Percentiles rank a stretch among this genome's conserved stretches.
These are phyloP conservation scores for Ispidina lecontei DNA, from an alignment of 2,797 vertebrate species.

Conservation along the genomic window DNA sequence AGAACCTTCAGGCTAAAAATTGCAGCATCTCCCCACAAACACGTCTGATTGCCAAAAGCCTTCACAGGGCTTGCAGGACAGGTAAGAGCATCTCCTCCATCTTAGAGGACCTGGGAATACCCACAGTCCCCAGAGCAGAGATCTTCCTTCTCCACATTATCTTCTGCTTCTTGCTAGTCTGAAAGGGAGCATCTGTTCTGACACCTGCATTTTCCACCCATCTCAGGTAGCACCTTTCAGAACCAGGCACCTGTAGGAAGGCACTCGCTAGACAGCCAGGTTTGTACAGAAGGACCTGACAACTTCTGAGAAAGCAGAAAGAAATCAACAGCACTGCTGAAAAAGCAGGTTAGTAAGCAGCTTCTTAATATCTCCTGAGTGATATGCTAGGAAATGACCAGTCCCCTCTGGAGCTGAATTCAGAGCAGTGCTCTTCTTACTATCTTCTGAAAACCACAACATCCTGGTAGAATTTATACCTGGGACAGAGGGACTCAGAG, in stretches of 20 bases:
- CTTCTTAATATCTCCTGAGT: background rate
- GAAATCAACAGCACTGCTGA: background rate
- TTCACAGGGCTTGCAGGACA: rapidly evolving
- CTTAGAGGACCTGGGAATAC: background rate
- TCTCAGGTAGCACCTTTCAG: background rate
- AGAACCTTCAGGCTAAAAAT: background rate
- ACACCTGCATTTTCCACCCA: background rate
- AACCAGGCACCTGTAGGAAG: background rate
- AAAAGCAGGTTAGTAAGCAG: background rate
- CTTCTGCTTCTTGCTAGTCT: background rate
- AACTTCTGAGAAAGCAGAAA: background rate
- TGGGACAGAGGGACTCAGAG: background rate
- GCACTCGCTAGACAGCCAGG: background rate
- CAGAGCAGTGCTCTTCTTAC: background rate
- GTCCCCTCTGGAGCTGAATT: background rate
- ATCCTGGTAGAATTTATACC: background rate
- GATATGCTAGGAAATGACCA: background rate
- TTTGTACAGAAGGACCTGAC: background rate
- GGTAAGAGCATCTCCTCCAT: background rate
- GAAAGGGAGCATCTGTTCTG: background rate
- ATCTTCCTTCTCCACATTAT: background rate
- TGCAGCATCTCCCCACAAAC: background rate
- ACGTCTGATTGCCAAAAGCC: background rate
- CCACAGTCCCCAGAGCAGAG: background rate
- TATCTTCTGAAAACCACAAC: background rate